Evolutionary conservation across 2,797 vertebrate genomes (phyloP).

Genomic region (Heliangelus exortis): DNA sequence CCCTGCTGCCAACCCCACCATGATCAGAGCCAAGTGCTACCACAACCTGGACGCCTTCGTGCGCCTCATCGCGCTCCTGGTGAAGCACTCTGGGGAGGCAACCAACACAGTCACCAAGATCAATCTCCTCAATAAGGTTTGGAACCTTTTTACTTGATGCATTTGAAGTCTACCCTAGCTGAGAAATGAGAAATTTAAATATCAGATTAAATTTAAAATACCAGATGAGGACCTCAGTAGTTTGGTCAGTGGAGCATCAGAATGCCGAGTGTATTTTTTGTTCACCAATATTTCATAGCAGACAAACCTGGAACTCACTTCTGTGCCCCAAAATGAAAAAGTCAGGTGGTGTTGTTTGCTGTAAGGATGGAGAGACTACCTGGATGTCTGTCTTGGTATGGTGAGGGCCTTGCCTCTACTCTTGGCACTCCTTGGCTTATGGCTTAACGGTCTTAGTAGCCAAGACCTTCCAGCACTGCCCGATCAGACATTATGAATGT

Average conservation of each 20-base stretch:
- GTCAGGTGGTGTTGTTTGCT: neutral
- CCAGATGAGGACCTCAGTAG: neutral
- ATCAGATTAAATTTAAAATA: no score
- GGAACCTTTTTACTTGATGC: neutral
- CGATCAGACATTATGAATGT: neutral
- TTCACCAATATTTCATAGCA: neutral
- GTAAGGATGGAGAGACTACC: neutral
- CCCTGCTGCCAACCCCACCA: constrained; percentile 96
- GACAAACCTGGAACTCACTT: neutral
- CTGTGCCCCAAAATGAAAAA: neutral
- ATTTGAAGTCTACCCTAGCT: neutral
- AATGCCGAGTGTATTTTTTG: neutral
- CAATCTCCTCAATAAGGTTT: constrained; percentile 97
- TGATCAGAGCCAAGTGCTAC: constrained; percentile 98
- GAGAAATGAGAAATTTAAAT: neutral
- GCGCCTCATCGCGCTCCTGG: constrained; percentile 93
- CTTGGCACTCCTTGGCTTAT: neutral
- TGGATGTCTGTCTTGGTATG: neutral
- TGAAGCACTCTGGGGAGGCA: constrained; percentile 98
- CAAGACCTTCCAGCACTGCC: neutral
- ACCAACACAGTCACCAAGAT: constrained; percentile 99
- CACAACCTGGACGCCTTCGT: constrained; percentile 99
- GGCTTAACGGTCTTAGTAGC: neutral
- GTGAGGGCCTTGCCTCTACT: neutral
- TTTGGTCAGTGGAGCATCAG: neutral